Conservation (phyloP, 2,888 invertebrate genomes). For the Campaea margaritaria region DNA sequence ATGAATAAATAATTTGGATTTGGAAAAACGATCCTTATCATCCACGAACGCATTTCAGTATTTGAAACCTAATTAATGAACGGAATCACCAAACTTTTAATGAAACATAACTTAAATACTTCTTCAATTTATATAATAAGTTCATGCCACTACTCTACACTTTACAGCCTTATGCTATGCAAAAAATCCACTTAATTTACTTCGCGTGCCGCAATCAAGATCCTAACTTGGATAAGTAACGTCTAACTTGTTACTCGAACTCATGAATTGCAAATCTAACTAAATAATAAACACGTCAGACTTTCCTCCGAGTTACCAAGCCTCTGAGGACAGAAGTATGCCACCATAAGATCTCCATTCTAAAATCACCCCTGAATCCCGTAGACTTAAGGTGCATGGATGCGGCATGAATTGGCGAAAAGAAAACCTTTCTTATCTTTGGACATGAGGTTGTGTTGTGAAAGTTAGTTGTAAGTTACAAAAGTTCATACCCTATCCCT, state of each 20-base stretch:
- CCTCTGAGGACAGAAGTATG: conserved; percentile 14
- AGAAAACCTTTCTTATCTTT: conserved; percentile 35
- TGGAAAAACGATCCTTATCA: too few relatives aligned
- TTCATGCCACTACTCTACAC: background rate
- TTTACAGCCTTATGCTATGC: background rate
- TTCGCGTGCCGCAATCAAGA: conserved; percentile 36
- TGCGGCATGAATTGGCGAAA: conserved; percentile 15
- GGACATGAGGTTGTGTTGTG: conserved; percentile 29
- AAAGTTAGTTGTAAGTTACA: conserved; percentile 7
- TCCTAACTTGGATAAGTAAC: conserved; percentile 24
- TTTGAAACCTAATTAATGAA: conserved; percentile 9
- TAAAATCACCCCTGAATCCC: conserved; percentile 21
- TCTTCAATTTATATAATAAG: background rate
- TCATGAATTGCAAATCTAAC: conserved; percentile 43
- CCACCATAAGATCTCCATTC: conserved; percentile 3
- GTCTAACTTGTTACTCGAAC: conserved; percentile 33
- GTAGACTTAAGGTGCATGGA: conserved; percentile 20
- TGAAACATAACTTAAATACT: conserved; percentile 7
- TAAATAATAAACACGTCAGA: conserved; percentile 42
- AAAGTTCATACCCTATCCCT: conserved; percentile 27
- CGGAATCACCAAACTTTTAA: conserved; percentile 13
- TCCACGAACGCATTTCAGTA: too few relatives aligned
- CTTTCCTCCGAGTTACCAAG: conserved; percentile 27
- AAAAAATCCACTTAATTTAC: conserved; percentile 28
- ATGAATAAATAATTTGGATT: too few relatives aligned